These are phyloP conservation scores for Trichechus manatus DNA, from an alignment of 2,113 vertebrate species.

Conservation along the genomic window DNA sequence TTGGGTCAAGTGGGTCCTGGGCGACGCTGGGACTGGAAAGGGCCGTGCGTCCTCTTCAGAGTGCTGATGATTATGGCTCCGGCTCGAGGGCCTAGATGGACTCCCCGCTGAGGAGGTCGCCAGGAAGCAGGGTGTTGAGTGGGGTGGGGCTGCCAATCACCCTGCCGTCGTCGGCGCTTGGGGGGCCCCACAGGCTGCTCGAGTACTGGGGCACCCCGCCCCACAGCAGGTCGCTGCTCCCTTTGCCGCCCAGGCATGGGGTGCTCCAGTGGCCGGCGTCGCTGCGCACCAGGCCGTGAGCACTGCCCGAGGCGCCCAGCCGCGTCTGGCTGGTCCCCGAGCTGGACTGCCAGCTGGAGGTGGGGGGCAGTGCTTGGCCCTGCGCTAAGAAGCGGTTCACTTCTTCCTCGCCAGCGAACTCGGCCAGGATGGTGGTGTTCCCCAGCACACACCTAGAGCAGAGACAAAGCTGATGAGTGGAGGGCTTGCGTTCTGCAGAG, in stretches of 20 bases:
- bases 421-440: conserved; percentile 99
- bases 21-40: conserved; percentile 86
- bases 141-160: conserved; percentile 97
- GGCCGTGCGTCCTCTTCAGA: conserved; percentile 87
- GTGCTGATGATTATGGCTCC: conserved; percentile 88
- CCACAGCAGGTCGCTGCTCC: conserved; percentile 96
- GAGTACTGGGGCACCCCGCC: conserved; percentile 97
- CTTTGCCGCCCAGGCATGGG: conserved; percentile 90
- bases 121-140: conserved; percentile 96
- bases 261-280: conserved; percentile 94
- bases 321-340: conserved; percentile 92
- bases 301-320: conserved; percentile 90
- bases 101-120: conserved; percentile 97
- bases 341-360: conserved; percentile 98
- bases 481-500: background rate
- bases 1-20: conserved; percentile 84
- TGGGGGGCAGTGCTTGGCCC: conserved; percentile 96
- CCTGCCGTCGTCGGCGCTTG: conserved; percentile 92
- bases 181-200: conserved; percentile 97
- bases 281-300: conserved; percentile 91
- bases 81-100: conserved; percentile 91
- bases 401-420: conserved; percentile 98
- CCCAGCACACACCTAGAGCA: conserved; percentile 96
- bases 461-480: background rate
- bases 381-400: conserved; percentile 98